Base-by-base conservation (phyloP, 2,113 vertebrate species). In the Neogobius melanostomus region DNA sequence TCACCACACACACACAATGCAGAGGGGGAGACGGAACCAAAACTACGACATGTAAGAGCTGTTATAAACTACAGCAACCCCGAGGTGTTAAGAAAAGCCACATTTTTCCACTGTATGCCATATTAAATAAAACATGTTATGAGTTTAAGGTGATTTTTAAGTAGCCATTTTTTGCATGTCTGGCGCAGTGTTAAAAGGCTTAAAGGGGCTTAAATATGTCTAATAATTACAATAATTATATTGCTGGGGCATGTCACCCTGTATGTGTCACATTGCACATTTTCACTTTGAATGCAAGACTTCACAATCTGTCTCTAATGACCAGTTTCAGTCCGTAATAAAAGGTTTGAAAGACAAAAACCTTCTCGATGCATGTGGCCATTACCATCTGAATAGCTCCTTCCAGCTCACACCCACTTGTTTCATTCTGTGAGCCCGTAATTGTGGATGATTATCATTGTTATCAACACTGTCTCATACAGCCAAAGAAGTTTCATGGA, bases 341-440 rank as follows among this genome's bases (percentile, higher is more conserved):
- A 80, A 83, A 81, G 66, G 66, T 68, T 72, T n/a, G 65, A 52
- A 68, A 71, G 71, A 83, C 46, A 69, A 83, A 85, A 82, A 65
- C 74, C 53, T 62, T 85, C 83, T 72, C 76, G 11, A 72, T 16
- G 49, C 60, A 69, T 69, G 69, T 65, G 52, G 56, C 77, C 61
- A 88, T 88, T 88, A 82, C 62, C 83, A 88, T 88, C 74, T 85
- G 72, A 88, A 88, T 85, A 71, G 70, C 65, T 63, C 44, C 76
- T 64, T 78, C 72, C 74, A 69, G 75, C 75, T 68, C 72, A 75
- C 83, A 67, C 79, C 86, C 77, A 84, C 83, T 61, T 66, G 28
- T 50, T 75, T 71, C 64, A 71, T 69, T 81, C 72, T 78, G 79
- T 51, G 64, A 65, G 59, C 66, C 62, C 49, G 62, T 85, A 85